Conservation (phyloP, 2,113 vertebrate genomes). For the Malaclemys terrapin region DNA sequence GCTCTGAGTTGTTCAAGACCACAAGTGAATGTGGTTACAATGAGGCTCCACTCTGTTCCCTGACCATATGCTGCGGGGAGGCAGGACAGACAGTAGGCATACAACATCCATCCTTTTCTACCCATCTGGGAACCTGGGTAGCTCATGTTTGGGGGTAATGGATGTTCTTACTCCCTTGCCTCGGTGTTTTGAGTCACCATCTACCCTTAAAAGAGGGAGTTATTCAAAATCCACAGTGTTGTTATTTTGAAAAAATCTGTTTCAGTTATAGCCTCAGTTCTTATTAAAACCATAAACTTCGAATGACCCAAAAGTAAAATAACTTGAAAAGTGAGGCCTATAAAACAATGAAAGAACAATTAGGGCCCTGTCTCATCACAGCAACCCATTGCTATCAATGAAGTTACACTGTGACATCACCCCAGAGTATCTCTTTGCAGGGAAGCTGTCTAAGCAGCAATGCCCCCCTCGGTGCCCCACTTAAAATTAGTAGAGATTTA, state of each 20-base stretch:
- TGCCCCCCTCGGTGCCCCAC: neutral
- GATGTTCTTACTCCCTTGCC: neutral
- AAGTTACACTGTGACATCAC: neutral
- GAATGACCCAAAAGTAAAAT: neutral
- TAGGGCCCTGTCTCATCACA: neutral
- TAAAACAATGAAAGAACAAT: neutral
- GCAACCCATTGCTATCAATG: neutral
- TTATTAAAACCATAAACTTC: neutral
- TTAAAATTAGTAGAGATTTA: neutral
- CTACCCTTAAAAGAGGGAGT: neutral
- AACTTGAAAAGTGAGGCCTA: neutral
- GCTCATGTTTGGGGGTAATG: neutral
- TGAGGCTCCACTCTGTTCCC: neutral
- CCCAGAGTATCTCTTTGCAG: neutral
- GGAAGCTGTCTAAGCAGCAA: neutral
- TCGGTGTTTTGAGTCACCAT: neutral
- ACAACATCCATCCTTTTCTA: fast-evolving
- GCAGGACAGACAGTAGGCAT: no score
- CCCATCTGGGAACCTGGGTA: neutral
- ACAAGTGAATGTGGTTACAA: neutral
- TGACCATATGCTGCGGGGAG: neutral
- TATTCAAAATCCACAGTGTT: neutral
- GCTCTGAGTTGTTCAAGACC: neutral
- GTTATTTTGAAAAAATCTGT: neutral
- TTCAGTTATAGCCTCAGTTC: neutral